These are phyloP conservation scores for Busseola fusca DNA, from an alignment of 2,888 invertebrate genomes.

Conservation along the genomic window DNA sequence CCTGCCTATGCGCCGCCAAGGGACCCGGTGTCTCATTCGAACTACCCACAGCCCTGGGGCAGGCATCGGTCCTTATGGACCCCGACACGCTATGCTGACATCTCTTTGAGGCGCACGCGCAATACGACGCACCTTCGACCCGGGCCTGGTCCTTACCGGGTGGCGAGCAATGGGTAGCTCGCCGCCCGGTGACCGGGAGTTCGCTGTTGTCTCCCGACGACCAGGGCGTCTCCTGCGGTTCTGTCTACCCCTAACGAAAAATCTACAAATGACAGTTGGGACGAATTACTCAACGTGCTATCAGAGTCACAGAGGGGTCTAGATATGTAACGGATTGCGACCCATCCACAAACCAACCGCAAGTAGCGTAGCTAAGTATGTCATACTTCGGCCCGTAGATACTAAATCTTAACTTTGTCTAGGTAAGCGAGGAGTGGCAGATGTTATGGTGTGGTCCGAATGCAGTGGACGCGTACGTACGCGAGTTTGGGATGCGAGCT, in stretches of 20 bases:
- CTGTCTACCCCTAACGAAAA: not conserved
- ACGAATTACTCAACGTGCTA: not conserved
- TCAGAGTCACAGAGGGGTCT: not conserved
- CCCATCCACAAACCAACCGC: not conserved
- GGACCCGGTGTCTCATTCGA: no score
- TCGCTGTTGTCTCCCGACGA: no score
- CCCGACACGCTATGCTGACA: no score
- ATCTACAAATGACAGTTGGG: not conserved
- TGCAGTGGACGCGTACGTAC: constrained; percentile 73
- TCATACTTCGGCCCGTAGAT: not conserved
- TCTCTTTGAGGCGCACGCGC: no score
- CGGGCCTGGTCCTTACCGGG: no score
- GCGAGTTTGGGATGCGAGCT: constrained; percentile 78
- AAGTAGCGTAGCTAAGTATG: not conserved
- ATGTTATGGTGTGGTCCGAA: constrained; percentile 78
- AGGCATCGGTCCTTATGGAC: no score
- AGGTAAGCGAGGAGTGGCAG: constrained; percentile 84
- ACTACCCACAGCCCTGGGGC: no score
- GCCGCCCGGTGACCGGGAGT: no score
- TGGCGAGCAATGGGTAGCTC: no score
- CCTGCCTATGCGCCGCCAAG: no score
- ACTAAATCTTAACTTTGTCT: not conserved
- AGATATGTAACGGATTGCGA: not conserved
- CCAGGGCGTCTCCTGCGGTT: no score
- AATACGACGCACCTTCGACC: no score